These are phyloP conservation scores for Huso huso DNA, from an alignment of 2,797 vertebrate species.

Conservation along the genomic window DNA sequence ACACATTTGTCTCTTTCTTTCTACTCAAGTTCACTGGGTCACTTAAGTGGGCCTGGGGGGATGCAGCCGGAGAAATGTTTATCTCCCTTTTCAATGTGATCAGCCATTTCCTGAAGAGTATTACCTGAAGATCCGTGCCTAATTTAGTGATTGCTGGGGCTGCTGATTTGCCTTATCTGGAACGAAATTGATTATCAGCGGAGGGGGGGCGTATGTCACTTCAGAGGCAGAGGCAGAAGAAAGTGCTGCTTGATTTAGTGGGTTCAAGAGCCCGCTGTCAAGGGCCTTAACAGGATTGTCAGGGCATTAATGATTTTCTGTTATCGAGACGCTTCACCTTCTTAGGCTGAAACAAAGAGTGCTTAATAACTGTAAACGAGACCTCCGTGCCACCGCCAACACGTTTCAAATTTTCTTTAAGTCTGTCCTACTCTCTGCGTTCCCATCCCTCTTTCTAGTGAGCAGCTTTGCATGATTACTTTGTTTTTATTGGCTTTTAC, in stretches of 20 bases:
- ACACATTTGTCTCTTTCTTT: conserved; percentile 20
- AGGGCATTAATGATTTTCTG: conserved; percentile 16
- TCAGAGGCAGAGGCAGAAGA: conserved; percentile 19
- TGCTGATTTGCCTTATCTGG: conserved; percentile 49
- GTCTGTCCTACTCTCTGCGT: neutral
- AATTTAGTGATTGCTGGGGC: conserved; percentile 46
- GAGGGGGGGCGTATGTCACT: conserved; percentile 16
- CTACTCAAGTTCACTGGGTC: conserved; percentile 18
- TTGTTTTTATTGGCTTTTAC: neutral
- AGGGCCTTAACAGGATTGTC: conserved; percentile 25
- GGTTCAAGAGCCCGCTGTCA: conserved; percentile 35
- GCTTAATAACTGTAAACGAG: neutral
- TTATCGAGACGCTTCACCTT: neutral
- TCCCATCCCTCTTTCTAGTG: neutral
- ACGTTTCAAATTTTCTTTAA: neutral
- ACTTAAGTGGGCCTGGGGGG: conserved; percentile 16
- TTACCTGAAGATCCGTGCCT: conserved; percentile 47
- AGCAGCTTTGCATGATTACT: neutral
- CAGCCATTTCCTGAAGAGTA: conserved; percentile 39
- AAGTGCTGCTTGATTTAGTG: conserved; percentile 35
- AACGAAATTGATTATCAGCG: conserved; percentile 50
- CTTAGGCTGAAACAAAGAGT: neutral
- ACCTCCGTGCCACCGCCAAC: neutral
- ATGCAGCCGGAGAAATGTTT: conserved; percentile 16
- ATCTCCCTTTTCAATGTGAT: conserved; percentile 31